phyloP scores from a whole-genome alignment of 2,797 vertebrate species.

The Bucorvus abyssinicus region DNA sequence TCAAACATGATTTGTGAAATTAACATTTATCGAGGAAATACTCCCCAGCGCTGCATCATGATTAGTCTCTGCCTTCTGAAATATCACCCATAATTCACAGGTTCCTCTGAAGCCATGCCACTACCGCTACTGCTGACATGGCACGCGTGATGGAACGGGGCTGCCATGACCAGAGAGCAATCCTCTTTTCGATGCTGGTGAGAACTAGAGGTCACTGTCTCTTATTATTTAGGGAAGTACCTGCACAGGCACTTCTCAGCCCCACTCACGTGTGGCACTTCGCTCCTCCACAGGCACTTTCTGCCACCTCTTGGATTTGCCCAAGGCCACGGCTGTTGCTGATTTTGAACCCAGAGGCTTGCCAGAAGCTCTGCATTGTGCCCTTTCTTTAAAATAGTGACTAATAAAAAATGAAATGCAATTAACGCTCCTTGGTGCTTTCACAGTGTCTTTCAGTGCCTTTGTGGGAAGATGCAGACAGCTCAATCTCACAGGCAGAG shows the following conservation, averaged over 20 bases:
- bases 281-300: neutral
- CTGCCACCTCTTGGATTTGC: neutral
- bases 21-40: constrained; percentile 70
- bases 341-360: neutral
- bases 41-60: constrained; percentile 52
- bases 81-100: constrained; percentile 80
- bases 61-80: constrained; percentile 70
- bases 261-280: neutral
- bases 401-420: constrained; percentile 34
- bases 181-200: neutral
- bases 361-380: constrained; percentile 18
- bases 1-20: constrained; percentile 81
- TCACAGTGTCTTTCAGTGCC: neutral
- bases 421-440: constrained; percentile 16
- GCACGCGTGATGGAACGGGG: constrained; percentile 21
- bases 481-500: neutral
- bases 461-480: neutral
- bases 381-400: constrained; percentile 30
- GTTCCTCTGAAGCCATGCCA: constrained; percentile 33
- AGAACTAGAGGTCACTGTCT: neutral
- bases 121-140: neutral
- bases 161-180: neutral
- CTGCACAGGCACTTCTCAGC: neutral
- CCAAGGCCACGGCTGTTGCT: neutral
- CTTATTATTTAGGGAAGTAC: neutral